Conservation (phyloP, 1,140 invertebrate species). For the Lerema accius region DNA sequence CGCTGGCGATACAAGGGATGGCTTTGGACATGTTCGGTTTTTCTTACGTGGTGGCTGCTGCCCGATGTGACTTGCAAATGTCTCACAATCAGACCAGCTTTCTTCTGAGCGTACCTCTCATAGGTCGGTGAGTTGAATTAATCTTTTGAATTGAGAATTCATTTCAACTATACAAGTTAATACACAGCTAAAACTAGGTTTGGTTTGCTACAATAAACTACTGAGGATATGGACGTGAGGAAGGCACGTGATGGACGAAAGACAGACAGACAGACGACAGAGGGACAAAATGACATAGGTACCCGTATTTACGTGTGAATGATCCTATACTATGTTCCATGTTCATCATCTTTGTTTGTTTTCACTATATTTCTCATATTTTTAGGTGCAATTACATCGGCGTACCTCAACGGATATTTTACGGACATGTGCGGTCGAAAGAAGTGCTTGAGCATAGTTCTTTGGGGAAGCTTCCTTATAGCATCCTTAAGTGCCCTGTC, state of each 20-base stretch:
- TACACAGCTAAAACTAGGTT: no score
- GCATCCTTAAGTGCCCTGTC: slow-evolving; percentile 44
- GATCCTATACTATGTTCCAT: no score
- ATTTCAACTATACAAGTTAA: no score
- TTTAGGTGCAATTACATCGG: slow-evolving; percentile 47
- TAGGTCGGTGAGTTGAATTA: no score
- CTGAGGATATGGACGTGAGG: no score
- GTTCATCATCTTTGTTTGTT: no score
- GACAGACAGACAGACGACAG: no score
- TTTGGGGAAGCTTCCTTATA: slow-evolving; percentile 46
- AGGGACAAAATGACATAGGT: no score
- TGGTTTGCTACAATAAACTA: no score
- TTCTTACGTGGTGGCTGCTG: slow-evolving; percentile 80
- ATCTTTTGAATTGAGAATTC: no score
- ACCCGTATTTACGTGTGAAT: no score
- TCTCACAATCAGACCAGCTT: slow-evolving; percentile 76
- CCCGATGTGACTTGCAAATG: slow-evolving; percentile 81
- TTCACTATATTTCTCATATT: slow-evolving; percentile 16
- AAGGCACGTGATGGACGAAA: no score
- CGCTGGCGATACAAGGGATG: slow-evolving; percentile 43
- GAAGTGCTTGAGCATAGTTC: slow-evolving; percentile 38
- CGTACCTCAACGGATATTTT: slow-evolving; percentile 54
- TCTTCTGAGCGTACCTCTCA: slow-evolving; percentile 53
- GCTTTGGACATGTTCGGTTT: slow-evolving; percentile 71
- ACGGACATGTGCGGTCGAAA: slow-evolving; percentile 46